Evolutionary conservation across 2,797 vertebrate genomes (phyloP).

Genomic region (Chrysocyon brachyurus): DNA sequence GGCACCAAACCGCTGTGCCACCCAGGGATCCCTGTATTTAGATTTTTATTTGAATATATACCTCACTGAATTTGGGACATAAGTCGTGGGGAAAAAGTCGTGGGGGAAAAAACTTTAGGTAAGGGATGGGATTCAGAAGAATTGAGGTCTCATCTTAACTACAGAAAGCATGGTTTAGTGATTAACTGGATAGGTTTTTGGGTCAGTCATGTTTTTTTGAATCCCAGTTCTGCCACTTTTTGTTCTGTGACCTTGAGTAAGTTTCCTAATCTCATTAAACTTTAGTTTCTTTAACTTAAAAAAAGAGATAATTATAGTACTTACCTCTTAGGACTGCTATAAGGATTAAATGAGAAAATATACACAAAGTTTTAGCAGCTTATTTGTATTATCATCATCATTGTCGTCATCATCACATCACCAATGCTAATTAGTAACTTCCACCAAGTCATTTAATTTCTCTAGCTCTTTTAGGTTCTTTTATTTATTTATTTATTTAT

Average conservation of each 20-base stretch:
- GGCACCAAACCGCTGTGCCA: too few species aligned
- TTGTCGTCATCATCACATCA: neutral
- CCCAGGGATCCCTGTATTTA: neutral
- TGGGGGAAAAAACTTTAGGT: neutral
- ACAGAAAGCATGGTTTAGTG: neutral
- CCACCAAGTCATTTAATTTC: neutral
- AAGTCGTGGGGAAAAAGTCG: neutral
- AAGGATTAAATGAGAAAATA: conserved; percentile 16
- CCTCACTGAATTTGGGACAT: neutral
- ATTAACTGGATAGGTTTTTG: neutral
- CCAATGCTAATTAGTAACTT: neutral
- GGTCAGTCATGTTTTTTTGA: conserved; percentile 12
- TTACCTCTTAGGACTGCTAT: neutral
- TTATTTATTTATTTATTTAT: too few species aligned
- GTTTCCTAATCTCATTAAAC: neutral
- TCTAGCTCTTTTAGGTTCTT: neutral
- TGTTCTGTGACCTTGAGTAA: neutral
- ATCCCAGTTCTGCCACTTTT: neutral
- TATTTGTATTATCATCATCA: neutral
- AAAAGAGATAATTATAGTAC: neutral
- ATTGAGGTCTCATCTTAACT: neutral
- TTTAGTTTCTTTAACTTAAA: neutral
- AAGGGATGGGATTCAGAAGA: neutral
- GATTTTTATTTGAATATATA: neutral
- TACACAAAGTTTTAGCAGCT: neutral